phyloP scores from a whole-genome alignment of 2,888 invertebrate genomes.

The Rhaphigaster nebulosa region DNA sequence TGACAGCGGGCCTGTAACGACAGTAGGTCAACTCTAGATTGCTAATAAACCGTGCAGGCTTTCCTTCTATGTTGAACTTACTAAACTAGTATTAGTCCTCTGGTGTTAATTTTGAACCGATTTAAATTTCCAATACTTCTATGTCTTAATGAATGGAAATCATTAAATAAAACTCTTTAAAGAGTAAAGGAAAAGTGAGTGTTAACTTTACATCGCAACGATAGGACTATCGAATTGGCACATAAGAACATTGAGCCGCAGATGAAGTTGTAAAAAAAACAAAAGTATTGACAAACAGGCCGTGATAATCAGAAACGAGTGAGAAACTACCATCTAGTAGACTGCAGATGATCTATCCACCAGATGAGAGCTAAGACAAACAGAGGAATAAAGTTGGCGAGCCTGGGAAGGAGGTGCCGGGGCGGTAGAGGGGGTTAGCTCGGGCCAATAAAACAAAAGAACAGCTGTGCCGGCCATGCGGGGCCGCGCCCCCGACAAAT shows the following conservation, averaged over 20 bases:
- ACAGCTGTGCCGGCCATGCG: neutral
- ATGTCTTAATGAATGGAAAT: too few relatives aligned
- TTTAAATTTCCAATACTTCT: too few relatives aligned
- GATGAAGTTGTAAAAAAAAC: neutral
- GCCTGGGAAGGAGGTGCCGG: conserved; percentile 40
- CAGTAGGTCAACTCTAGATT: too few relatives aligned
- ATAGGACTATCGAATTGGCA: too few relatives aligned
- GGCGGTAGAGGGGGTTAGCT: conserved; percentile 15
- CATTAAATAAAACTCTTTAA: too few relatives aligned
- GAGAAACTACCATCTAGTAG: neutral
- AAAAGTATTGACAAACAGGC: neutral
- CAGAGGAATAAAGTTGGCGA: conserved; percentile 16
- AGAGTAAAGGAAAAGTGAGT: too few relatives aligned
- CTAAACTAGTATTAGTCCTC: too few relatives aligned
- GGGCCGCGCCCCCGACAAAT: neutral
- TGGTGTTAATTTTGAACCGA: too few relatives aligned
- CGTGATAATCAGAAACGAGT: neutral
- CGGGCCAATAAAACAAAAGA: conserved; percentile 58
- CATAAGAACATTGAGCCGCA: neutral
- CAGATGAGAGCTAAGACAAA: neutral
- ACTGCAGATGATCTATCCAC: neutral
- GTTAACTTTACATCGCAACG: too few relatives aligned
- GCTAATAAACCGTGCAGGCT: too few relatives aligned
- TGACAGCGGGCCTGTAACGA: too few relatives aligned
- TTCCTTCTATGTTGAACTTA: too few relatives aligned